These are phyloP conservation scores for Drosophila prolongata DNA, from an alignment of 2,888 invertebrate genomes.

Conservation along the genomic window DNA sequence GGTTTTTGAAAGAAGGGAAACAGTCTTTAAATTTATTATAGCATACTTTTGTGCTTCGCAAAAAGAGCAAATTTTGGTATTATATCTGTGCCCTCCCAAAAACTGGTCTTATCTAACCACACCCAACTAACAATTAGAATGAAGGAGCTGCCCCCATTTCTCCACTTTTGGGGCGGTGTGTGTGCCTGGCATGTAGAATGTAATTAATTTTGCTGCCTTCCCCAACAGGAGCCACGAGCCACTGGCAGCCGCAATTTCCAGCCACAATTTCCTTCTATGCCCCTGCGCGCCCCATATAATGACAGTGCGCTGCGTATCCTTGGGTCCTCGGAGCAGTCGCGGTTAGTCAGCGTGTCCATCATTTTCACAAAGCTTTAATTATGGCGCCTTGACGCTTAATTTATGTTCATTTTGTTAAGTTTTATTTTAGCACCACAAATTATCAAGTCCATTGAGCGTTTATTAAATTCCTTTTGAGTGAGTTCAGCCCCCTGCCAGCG, in stretches of 20 bases:
- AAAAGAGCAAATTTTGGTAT: conserved; percentile 1
- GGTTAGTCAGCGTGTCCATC: conserved; percentile 69
- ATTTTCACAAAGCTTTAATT: conserved; percentile 74
- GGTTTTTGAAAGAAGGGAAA: background rate
- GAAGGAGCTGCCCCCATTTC: conserved; percentile 12
- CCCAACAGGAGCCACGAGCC: conserved; percentile 37
- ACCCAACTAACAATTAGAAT: conserved; percentile 63
- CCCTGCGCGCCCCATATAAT: conserved; percentile 14
- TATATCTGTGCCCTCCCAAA: conserved; percentile 7
- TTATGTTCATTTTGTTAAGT: conserved; percentile 80
- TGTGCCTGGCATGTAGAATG: conserved; percentile 73
- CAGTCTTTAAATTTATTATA: conserved; percentile 14
- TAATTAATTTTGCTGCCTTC: conserved; percentile 73
- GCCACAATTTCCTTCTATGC: conserved; percentile 16
- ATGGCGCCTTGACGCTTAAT: conserved; percentile 69
- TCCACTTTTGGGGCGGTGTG: conserved; percentile 16
- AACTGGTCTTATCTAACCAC: conserved; percentile 23
- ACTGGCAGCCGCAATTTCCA: conserved; percentile 40
- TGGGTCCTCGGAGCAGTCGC: conserved; percentile 40
- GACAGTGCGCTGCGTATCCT: conserved; percentile 37
- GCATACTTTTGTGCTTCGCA: conserved; percentile 7
- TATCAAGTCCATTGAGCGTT: conserved; percentile 78
- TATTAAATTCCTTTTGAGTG: conserved; percentile 66
- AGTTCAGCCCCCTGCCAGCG: conserved; percentile 3
- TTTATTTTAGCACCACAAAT: conserved; percentile 72